Conservation (phyloP, 2,888 invertebrate species). For the Folsomia manolachei region DNA sequence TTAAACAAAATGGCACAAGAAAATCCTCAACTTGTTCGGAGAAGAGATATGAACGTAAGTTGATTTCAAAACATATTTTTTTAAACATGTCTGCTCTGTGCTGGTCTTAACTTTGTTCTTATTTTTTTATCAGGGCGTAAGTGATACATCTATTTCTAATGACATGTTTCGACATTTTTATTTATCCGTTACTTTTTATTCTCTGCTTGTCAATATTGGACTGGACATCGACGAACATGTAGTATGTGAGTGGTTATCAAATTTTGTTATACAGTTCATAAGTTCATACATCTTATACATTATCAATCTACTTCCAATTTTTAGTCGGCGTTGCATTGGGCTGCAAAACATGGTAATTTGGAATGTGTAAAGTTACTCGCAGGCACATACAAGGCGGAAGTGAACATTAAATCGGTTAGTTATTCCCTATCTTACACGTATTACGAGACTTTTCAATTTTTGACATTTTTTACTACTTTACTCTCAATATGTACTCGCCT, state of each 20-base stretch:
- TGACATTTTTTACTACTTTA: too few species aligned
- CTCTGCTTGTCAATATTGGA: not conserved
- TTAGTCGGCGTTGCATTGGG: slow-evolving; percentile 95
- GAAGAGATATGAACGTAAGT: slow-evolving; percentile 65
- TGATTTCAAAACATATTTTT: not conserved
- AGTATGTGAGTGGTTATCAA: slow-evolving; percentile 44
- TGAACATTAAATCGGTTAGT: slow-evolving; percentile 87
- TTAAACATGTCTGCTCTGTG: not conserved
- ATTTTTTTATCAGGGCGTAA: slow-evolving; percentile 30
- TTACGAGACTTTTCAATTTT: too few species aligned
- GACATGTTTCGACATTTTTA: not conserved
- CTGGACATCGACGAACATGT: not conserved
- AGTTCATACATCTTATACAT: not conserved
- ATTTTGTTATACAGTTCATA: not conserved
- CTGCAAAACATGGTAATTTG: slow-evolving; percentile 87
- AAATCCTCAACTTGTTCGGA: slow-evolving; percentile 76
- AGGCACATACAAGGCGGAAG: slow-evolving; percentile 77
- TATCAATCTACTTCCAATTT: slow-evolving; percentile 52
- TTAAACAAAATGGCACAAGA: slow-evolving; percentile 76
- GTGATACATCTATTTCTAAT: slow-evolving; percentile 10
- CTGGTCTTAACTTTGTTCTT: slow-evolving; percentile 21
- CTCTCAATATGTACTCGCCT: too few species aligned
- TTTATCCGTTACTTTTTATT: not conserved
- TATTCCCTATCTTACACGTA: too few species aligned
- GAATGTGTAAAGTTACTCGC: slow-evolving; percentile 88